Percentiles rank a stretch among this genome's conserved stretches.
Evolutionary conservation across 2,797 vertebrate genomes (phyloP).

Genomic region (Microcaecilia unicolor): DNA sequence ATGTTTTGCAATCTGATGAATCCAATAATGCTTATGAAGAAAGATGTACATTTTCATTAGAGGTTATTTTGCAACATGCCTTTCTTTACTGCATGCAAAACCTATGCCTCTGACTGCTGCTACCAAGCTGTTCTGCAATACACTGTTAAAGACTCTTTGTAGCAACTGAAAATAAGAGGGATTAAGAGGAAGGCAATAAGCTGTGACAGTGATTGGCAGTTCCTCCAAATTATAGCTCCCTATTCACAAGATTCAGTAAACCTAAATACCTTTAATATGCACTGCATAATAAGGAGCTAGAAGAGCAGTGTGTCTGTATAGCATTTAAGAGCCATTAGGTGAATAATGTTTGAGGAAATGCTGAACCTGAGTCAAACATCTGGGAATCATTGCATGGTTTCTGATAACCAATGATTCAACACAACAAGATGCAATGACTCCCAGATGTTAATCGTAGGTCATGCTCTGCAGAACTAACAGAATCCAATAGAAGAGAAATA

Average conservation of each 20-base stretch:
- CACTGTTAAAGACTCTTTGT: neutral
- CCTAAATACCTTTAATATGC: conserved; percentile 6
- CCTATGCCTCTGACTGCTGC: neutral
- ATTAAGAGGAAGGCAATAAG: conserved; percentile 4
- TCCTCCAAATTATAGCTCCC: conserved; percentile 8
- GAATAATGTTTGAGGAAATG: conserved; percentile 5
- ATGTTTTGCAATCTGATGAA: conserved; percentile 26
- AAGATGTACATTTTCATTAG: conserved; percentile 7
- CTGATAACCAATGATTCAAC: conserved; percentile 14
- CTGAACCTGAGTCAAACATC: conserved; percentile 11
- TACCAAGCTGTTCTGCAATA: neutral
- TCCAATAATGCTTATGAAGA: conserved; percentile 20
- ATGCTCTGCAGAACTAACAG: conserved; percentile 8
- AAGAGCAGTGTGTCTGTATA: neutral
- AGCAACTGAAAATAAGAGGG: conserved; percentile 3
- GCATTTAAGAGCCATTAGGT: neutral
- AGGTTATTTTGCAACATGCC: conserved; percentile 3
- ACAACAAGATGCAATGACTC: conserved; percentile 1
- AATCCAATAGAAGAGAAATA: neutral
- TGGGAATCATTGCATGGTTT: conserved; percentile 5
- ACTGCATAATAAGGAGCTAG: neutral
- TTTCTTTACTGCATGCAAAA: conserved; percentile 5
- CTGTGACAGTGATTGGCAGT: neutral
- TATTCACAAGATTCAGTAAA: conserved; percentile 13
- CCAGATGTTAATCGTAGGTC: conserved; percentile 12